These are phyloP conservation scores for Heliothis virescens DNA, from an alignment of 1,140 invertebrate species.

Conservation along the genomic window DNA sequence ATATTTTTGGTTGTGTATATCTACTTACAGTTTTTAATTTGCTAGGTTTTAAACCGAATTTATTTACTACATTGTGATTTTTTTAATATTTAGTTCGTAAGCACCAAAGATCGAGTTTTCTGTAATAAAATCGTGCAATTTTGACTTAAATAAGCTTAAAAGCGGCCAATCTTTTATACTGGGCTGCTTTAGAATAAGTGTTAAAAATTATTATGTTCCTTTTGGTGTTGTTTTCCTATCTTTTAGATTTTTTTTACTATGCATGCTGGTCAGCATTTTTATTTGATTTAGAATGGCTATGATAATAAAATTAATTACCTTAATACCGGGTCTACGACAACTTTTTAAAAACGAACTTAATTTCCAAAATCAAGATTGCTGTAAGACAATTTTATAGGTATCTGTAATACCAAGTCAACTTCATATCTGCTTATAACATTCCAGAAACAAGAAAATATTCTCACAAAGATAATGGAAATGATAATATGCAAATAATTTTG, in stretches of 20 bases:
- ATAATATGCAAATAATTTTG: slow-evolving; percentile 52
- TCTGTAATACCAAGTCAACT: too few species aligned
- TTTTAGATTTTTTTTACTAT: slow-evolving; percentile 60
- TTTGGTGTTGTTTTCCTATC: slow-evolving; percentile 66
- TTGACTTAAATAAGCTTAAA: slow-evolving; percentile 71
- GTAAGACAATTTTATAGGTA: neutral
- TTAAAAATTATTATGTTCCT: slow-evolving; percentile 49
- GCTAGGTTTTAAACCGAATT: slow-evolving; percentile 69
- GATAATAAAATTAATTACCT: slow-evolving; percentile 21
- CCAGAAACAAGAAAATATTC: neutral
- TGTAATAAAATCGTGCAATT: slow-evolving; percentile 76
- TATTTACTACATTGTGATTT: slow-evolving; percentile 78
- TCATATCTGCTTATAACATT: too few species aligned
- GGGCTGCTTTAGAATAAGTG: slow-evolving; percentile 40
- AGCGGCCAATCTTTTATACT: slow-evolving; percentile 24
- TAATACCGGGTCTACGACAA: slow-evolving; percentile 18
- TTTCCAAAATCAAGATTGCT: slow-evolving; percentile 21
- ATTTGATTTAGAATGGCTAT: slow-evolving; percentile 55
- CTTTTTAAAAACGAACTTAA: neutral
- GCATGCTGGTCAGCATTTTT: slow-evolving; percentile 70
- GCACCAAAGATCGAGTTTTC: slow-evolving; percentile 78
- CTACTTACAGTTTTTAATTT: slow-evolving; percentile 45
- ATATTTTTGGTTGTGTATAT: slow-evolving; percentile 42
- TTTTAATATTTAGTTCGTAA: slow-evolving; percentile 70
- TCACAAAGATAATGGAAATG: slow-evolving; percentile 21